A percentile compares a stretch with the other conserved stretches of the same genome.
Evolutionary conservation across 2,797 vertebrate species (phyloP).

Genomic region (Halcyon leucocephala): DNA sequence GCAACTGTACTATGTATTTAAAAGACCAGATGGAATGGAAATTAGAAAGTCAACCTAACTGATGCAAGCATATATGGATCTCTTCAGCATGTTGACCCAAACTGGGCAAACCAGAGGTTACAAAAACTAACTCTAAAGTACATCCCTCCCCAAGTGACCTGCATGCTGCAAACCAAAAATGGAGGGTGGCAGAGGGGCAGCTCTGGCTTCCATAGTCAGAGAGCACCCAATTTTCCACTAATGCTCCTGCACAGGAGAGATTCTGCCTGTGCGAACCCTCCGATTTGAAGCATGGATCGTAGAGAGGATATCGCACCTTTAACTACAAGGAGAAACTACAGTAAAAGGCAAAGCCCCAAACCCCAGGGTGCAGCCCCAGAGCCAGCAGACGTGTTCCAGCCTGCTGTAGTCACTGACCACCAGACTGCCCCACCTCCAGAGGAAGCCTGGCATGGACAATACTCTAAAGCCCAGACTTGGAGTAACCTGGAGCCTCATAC

Average conservation of each 20-base stretch:
- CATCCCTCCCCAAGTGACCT: not conserved
- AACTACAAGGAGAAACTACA: not conserved
- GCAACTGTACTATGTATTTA: not conserved
- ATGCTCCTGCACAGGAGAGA: rapidly evolving
- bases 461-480: not conserved
- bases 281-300: rapidly evolving
- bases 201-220: not conserved
- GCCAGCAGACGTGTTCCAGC: not conserved
- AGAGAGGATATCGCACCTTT: not conserved
- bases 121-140: not conserved
- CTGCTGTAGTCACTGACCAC: not conserved
- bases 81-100: not conserved
- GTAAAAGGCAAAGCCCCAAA: not conserved
- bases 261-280: not conserved
- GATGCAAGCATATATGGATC: not conserved
- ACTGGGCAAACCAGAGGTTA: not conserved
- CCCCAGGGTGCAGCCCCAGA: not conserved
- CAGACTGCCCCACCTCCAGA: not conserved
- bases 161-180: not conserved
- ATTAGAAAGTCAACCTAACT: not conserved
- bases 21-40: not conserved
- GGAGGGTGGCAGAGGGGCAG: rapidly evolving
- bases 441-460: not conserved
- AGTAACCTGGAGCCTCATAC: not conserved
- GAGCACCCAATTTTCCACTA: not conserved